phyloP scores from a whole-genome alignment of 2,113 vertebrate genomes.

The Pantherophis guttatus region DNA sequence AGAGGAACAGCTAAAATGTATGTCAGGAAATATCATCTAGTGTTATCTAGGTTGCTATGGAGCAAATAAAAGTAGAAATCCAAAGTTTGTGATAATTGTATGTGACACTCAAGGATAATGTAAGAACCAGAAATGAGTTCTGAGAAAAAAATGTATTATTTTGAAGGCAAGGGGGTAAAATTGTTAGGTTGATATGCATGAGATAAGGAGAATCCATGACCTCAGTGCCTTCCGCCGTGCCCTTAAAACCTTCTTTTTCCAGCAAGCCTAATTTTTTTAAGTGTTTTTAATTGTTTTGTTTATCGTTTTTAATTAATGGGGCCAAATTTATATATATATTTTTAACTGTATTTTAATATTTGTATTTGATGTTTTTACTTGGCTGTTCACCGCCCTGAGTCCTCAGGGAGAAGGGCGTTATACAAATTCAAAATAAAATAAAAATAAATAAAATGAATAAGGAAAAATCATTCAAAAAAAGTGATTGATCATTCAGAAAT shows the following conservation, averaged over 20 bases:
- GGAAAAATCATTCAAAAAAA: not conserved
- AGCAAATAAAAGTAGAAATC: not conserved
- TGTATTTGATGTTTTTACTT: no score
- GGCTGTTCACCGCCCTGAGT: no score
- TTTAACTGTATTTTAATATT: no score
- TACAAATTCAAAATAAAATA: no score
- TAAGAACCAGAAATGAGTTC: not conserved
- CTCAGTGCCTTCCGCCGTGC: no score
- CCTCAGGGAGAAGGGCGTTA: no score
- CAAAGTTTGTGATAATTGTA: not conserved
- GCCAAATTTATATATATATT: no score
- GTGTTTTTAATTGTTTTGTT: no score
- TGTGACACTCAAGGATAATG: not conserved
- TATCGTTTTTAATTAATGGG: no score
- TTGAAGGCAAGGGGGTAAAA: not conserved
- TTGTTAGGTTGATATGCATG: not conserved
- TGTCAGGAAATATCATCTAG: not conserved
- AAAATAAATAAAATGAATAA: not conserved
- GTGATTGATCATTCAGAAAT: not conserved
- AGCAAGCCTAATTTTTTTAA: no score
- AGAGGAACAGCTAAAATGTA: not conserved
- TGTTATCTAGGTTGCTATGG: not conserved
- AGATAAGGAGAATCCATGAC: no score
- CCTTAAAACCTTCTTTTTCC: no score
- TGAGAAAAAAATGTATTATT: not conserved